Base-by-base conservation (phyloP, 2,113 vertebrate genomes). In the Verasper variegatus region DNA sequence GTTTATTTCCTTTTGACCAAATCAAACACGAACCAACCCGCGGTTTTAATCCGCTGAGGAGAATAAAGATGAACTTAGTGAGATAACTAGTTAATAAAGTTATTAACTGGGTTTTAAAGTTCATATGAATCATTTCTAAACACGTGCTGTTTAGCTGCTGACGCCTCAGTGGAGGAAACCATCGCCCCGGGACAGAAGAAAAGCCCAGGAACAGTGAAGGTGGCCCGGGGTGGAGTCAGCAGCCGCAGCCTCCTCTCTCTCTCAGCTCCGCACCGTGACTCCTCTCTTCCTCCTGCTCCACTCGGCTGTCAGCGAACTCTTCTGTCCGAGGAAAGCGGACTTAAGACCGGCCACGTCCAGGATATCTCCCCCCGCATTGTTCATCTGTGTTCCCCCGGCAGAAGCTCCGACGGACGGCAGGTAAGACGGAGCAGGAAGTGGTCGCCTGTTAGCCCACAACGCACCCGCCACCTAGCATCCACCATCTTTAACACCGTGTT, bases 171-270 rank as follows among this genome's bases (percentile, higher is more conserved):
- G 40, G 40, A 14, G 10, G 27, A 62, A 64, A 57, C 1, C 70
- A 2, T 82, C 1, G 74, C 88, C 81, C 78, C 79, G 5, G 86
- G 85, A 67, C 74, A 81, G 55, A 13, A 13, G 49, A 10, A 60
- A 35, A 76, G 49, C 13, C 26, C 10, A 4, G 47, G 23, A 57
- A 15, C 35, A 12, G 2, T 62, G 1, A 49, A 68, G 76, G 81
- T 74, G 76, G 58, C 60, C 68, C 59, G 55, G 91, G 91, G 91
- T 75, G 91, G 89, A 91, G 91, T 63, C 88, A 81, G n/a, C 17
- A 13, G 40, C 40, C 40, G 8, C 35, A 37, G 35, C 35, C 35
- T 31, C 31, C 9, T 35, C 31, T 35, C 31, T 10, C 52, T 1
- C 47, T 15, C 42, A 54, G 15, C 62, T n/a, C 75, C 3, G 42